Base-by-base conservation (phyloP, 2,888 invertebrate species). In the Ellobium chinense region DNA sequence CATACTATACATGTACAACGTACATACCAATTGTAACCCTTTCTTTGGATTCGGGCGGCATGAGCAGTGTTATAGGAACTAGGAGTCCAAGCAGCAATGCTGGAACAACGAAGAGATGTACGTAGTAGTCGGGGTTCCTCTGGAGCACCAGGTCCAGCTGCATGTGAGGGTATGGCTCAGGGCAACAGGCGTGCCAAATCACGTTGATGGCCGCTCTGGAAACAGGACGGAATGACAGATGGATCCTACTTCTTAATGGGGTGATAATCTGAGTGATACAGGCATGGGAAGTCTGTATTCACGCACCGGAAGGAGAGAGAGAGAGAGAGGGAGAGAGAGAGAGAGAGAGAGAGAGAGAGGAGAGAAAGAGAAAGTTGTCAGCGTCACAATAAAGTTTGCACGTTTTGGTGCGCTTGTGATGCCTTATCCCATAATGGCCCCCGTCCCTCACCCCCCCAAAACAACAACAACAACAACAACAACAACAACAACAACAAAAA, bases 21-120 rank as follows among this genome's bases (percentile, higher is more conserved):
- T n/a, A n/a, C n/a, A n/a, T 97, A 94, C 98, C 98, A 91, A 99
- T 95, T 91, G 98, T 97, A 87, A 99, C 98, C 95, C 99, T 98
- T 94, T 99, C 98, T 63, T 98, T 98, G 1, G 98, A 98, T 93
- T 99, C 99, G 39, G 98, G 98, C 0, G 98, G 98, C 82, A 99
- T 94, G 92, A 98, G 98, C 93, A 99, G 99, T 70, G 99, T 98
- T 77, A 99, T 94, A 29, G 98, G 97, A 0, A 98, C 98, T 78
- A 98, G 94, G 93, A 98, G 97, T 1, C 98, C 98, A 84, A 98
- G 95, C 9, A 98, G 97, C 31, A 98, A 97, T 91, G 98, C 91
- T 7, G 94, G 94, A 68, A 93, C 88, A 58, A 94, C 91, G 79
- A 93, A 89, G 82, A 93, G 93, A 74, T 93, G 93, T 0, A 97